Percentiles rank a stretch among this genome's conserved stretches.
Conservation (phyloP, 2,888 invertebrate genomes). For the Tribolium freemani region DNA sequence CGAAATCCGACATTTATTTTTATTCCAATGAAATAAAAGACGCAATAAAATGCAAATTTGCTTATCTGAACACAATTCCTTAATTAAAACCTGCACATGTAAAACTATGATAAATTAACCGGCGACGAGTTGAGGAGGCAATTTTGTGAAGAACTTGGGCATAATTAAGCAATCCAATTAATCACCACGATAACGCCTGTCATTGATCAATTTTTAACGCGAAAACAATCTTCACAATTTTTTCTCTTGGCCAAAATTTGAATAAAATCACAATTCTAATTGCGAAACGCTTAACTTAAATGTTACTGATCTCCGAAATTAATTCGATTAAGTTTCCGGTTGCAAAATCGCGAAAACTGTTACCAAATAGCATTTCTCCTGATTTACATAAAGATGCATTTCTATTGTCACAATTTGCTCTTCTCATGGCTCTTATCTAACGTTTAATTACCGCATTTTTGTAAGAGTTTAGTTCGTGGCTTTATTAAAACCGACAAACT, state of each 20-base stretch:
- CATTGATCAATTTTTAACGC: not conserved
- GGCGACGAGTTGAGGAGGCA: not conserved
- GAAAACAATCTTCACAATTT: not conserved
- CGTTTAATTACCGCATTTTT: not conserved
- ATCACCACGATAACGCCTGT: slow-evolving; percentile 2
- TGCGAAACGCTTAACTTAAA: not conserved
- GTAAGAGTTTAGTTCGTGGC: not conserved
- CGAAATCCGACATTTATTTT: not conserved
- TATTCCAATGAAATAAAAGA: slow-evolving; percentile 5
- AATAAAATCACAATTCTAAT: not conserved
- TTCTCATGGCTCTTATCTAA: not conserved
- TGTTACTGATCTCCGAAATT: not conserved
- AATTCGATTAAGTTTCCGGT: not conserved
- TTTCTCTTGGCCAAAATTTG: not conserved
- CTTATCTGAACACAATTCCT: slow-evolving; percentile 10
- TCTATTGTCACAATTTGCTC: not conserved
- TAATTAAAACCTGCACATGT: not conserved
- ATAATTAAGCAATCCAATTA: slow-evolving; percentile 6
- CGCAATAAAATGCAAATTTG: not conserved
- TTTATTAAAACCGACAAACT: not conserved
- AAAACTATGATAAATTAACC: slow-evolving; percentile 1
- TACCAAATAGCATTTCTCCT: slow-evolving; percentile 24
- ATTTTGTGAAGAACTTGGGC: slow-evolving; percentile 1
- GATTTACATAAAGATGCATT: slow-evolving; percentile 22
- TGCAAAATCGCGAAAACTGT: slow-evolving; percentile 11